phyloP scores from a whole-genome alignment of 2,797 vertebrate genomes.

The Artibeus jamaicensis region DNA sequence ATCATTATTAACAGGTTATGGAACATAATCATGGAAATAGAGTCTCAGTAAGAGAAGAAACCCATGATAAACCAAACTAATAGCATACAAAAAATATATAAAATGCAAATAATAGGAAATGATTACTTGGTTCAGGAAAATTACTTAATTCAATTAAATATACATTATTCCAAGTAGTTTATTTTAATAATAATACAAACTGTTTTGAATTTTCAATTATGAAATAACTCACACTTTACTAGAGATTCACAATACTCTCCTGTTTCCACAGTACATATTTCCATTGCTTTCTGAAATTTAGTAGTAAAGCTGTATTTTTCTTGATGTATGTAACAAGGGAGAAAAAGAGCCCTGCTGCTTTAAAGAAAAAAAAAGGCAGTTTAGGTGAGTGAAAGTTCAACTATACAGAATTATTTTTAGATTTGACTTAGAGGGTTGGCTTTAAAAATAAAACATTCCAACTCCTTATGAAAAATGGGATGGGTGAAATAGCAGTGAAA shows the following conservation, averaged over 20 bases:
- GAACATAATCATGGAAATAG: neutral
- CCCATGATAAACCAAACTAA: neutral
- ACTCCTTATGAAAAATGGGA: neutral
- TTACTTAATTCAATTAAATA: neutral
- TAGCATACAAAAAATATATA: neutral
- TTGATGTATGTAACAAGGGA: neutral
- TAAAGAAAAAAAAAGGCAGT: neutral
- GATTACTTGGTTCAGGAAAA: neutral
- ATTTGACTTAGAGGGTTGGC: neutral
- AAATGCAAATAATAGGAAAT: neutral
- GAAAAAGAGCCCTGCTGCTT: neutral
- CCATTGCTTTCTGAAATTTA: neutral
- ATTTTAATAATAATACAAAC: neutral
- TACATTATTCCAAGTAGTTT: neutral
- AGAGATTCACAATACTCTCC: neutral
- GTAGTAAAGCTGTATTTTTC: neutral
- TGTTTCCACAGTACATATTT: neutral
- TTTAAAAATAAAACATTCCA: conserved; percentile 39
- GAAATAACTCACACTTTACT: neutral
- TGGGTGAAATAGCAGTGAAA: neutral
- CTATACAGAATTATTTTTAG: conserved; percentile 48
- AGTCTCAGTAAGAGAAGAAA: neutral
- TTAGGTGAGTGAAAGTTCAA: neutral
- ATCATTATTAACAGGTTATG: neutral
- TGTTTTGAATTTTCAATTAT: neutral